Percentiles rank a stretch among this genome's conserved stretches.
Conservation (phyloP, 2,113 vertebrate species). For the Sula dactylatra region DNA sequence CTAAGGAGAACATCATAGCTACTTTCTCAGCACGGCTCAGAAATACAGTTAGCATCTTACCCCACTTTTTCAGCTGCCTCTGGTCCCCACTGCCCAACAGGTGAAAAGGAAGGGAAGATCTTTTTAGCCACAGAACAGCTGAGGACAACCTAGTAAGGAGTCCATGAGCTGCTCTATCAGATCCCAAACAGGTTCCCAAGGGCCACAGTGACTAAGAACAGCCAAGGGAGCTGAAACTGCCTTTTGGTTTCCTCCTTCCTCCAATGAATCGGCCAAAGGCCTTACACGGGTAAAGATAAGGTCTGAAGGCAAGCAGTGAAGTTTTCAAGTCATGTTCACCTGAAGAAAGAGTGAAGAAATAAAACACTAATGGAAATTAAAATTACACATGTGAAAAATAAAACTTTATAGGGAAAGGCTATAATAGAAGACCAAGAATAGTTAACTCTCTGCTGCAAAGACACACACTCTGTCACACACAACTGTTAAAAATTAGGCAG, state of each 20-base stretch:
- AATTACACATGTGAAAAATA: not conserved
- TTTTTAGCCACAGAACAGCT: not conserved
- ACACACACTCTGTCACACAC: not conserved
- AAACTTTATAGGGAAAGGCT: not conserved
- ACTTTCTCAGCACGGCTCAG: not conserved
- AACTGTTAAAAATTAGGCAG: not conserved
- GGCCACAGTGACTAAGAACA: not conserved
- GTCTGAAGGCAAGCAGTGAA: not conserved
- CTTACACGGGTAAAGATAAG: not conserved
- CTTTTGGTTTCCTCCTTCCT: not conserved
- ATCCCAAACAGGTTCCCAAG: not conserved
- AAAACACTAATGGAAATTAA: not conserved
- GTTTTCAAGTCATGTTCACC: not conserved
- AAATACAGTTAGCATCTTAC: not conserved
- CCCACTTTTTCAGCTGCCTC: not conserved
- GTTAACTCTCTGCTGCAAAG: not conserved
- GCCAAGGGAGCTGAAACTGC: not conserved
- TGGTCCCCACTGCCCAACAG: not conserved
- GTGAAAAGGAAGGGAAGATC: not conserved
- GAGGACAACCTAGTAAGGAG: not conserved
- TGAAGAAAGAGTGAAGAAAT: not conserved
- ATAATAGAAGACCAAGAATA: not conserved
- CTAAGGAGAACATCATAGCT: not conserved
- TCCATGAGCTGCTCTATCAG: not conserved
- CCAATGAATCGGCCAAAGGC: not conserved